Evolutionary conservation across 2,113 vertebrate species (phyloP), one percentile per base, ranked within the genome.

Genomic region (Epinephelus cyanopodus): DNA sequence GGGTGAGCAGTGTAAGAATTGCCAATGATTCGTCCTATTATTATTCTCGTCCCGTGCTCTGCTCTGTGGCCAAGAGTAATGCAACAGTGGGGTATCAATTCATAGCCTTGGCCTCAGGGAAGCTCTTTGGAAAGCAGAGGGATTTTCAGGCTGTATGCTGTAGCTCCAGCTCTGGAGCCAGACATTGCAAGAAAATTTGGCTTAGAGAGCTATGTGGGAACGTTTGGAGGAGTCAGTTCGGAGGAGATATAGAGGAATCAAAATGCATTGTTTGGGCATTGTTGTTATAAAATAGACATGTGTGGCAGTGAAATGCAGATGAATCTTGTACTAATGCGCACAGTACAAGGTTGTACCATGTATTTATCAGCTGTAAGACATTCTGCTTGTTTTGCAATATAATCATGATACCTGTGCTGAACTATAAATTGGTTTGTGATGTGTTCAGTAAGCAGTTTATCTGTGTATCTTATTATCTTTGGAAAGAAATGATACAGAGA

Each of bases 21-120:
- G 76, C 80, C 88, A 80, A 87, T 74, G 82, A 91, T 87, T 88
- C 53, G 6, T 74, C 58, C 83, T 83, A 84, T 92, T 90, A 85
- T 88, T 93, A 92, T 92, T 92, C 92, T 63, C 18, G 18, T 54
- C 87, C 69, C 1, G 71, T 83, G 79, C 89, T 90, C 82, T 81
- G 88, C 89, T 89, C 84, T 82, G 84, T 86, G 83, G 87, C 89
- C 87, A 88, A 84, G 89, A 91, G 91, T 87, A 93, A 89, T 90
- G 90, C 87, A 90, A 89, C 91, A 85, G 89, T 89, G 82, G 86
- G 90, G 64, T 91, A 91, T 93, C 89, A 91, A 91, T 92, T 92
- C 88, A 85, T 71, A 91, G 90, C 83, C 85, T 23, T 78, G 89
- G 91, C 89, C 93, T 87, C 85, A 76, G 91, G 89, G 92, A 92